Evolutionary conservation across 1,140 invertebrate species (phyloP).

Genomic region (Camponotus vicinus): DNA sequence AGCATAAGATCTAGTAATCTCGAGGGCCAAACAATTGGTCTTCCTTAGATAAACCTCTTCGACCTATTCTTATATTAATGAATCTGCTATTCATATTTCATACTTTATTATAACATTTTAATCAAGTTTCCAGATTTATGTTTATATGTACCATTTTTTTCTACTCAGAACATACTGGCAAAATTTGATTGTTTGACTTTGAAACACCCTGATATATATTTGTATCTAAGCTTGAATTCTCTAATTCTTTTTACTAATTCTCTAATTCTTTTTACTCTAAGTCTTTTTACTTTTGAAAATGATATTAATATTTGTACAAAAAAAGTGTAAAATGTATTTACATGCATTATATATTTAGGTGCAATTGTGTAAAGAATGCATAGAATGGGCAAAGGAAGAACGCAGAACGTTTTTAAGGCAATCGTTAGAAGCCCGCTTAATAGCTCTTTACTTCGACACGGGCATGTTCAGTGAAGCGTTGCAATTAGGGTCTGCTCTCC

Average conservation of each 20-base stretch:
- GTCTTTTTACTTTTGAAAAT: neutral
- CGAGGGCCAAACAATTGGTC: too few species aligned
- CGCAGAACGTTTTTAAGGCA: conserved; percentile 98
- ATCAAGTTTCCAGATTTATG: too few species aligned
- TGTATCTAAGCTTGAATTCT: neutral
- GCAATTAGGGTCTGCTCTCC: conserved; percentile 92
- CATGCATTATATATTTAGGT: conserved; percentile 82
- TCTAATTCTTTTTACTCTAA: neutral
- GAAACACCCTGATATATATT: neutral
- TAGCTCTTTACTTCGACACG: conserved; percentile 98
- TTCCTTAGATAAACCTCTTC: too few species aligned
- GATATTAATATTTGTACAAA: neutral
- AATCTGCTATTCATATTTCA: too few species aligned
- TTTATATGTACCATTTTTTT: too few species aligned
- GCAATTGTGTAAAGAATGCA: conserved; percentile 98
- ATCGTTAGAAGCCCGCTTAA: conserved; percentile 96
- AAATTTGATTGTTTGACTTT: too few species aligned
- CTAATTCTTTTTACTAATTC: neutral
- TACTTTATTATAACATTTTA: too few species aligned
- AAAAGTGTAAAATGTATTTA: neutral
- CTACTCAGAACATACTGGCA: too few species aligned
- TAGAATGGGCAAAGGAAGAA: conserved; percentile 99
- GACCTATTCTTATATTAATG: too few species aligned
- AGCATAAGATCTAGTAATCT: too few species aligned
- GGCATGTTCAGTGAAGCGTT: conserved; percentile 96